A percentile compares a stretch with the other conserved stretches of the same genome.
Evolutionary conservation across 2,888 invertebrate species (phyloP).

Genomic region (Amaurobius ferox): DNA sequence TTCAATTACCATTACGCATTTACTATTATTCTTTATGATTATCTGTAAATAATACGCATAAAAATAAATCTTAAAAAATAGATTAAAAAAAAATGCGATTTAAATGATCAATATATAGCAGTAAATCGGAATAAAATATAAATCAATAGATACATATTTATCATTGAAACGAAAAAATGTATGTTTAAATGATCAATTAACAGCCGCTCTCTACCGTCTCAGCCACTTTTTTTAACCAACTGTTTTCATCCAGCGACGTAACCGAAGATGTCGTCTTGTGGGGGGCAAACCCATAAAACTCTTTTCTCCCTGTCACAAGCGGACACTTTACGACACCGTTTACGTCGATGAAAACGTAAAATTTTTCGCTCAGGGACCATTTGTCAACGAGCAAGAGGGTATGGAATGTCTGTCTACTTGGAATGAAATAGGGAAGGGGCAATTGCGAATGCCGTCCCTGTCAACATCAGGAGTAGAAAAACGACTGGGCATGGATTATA

Average conservation of each 20-base stretch:
- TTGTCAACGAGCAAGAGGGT: conserved; percentile 16
- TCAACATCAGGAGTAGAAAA: not conserved
- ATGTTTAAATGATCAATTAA: too few species aligned
- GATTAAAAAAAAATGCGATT: too few species aligned
- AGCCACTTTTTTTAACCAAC: not conserved
- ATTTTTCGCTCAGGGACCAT: conserved; percentile 38
- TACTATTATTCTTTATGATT: too few species aligned
- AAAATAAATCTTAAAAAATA: too few species aligned
- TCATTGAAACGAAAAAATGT: too few species aligned
- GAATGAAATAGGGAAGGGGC: not conserved
- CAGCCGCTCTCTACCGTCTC: too few species aligned
- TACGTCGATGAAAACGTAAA: conserved; percentile 52
- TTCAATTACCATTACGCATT: too few species aligned
- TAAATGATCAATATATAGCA: too few species aligned
- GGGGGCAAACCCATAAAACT: conserved; percentile 38
- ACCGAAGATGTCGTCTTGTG: not conserved
- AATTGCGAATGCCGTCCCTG: not conserved
- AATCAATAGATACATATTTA: too few species aligned
- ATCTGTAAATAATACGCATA: too few species aligned
- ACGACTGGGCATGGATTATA: not conserved
- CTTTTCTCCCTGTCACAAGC: conserved; percentile 48
- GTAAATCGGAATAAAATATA: too few species aligned
- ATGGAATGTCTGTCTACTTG: not conserved
- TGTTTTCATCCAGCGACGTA: not conserved
- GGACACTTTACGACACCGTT: conserved; percentile 58